Percentiles rank a stretch among this genome's conserved stretches.
Evolutionary conservation across 2,113 vertebrate species (phyloP).

Genomic region (Lepidothrix coronata): DNA sequence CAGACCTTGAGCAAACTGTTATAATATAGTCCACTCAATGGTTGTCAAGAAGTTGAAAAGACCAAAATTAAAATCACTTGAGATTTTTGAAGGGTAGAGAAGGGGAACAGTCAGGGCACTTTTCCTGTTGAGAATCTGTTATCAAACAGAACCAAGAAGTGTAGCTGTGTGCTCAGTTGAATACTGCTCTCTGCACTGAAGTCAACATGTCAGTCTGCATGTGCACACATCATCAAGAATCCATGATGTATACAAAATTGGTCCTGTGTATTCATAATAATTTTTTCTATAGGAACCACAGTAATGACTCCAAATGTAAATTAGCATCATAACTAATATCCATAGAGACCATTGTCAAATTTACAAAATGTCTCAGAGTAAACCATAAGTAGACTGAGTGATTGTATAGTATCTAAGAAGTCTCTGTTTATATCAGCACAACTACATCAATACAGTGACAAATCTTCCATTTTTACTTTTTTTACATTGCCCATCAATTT

Average conservation of each 20-base stretch:
- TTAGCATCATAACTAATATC: neutral
- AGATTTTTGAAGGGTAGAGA: neutral
- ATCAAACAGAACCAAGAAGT: neutral
- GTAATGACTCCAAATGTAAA: neutral
- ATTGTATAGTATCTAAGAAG: neutral
- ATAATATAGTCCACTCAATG: neutral
- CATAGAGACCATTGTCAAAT: neutral
- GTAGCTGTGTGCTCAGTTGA: accelerated
- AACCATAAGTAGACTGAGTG: neutral
- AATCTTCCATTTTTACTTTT: neutral
- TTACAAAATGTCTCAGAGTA: neutral
- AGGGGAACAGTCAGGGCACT: neutral
- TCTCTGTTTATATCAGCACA: neutral
- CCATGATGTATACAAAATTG: neutral
- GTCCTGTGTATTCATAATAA: neutral
- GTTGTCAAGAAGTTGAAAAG: neutral
- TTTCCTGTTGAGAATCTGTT: neutral
- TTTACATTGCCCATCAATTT: neutral
- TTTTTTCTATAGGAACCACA: neutral
- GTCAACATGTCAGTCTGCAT: neutral
- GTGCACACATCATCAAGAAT: neutral
- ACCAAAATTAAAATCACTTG: neutral
- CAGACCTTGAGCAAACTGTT: neutral
- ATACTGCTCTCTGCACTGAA: neutral
- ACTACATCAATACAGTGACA: neutral